Base-by-base conservation (phyloP, 1,140 invertebrate genomes). In the Chrysopa pallens region DNA sequence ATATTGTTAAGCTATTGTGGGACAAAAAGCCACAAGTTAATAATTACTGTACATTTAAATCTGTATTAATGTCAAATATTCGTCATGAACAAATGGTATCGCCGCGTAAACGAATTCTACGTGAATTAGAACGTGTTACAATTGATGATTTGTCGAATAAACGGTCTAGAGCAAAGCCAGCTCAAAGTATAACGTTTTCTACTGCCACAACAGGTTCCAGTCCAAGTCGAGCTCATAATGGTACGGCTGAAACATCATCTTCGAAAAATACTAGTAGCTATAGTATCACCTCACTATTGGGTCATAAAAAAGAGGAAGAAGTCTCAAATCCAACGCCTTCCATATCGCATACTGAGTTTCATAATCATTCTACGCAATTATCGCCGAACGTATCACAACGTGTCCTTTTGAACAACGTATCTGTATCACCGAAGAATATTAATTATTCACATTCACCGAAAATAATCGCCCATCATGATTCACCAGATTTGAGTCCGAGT, bases 211-310 rank as follows among this genome's bases (percentile, higher is more conserved):
- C 31, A 11, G 31, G 31, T 33, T 33, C 31, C 2, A 33, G 31
- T 33, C 31, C 31, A 12, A 9, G 31, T 4, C 31, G 31, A 4
- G 31, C 31, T 33, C 31, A 33, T 33, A 33, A 33, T 12, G 31
- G 31, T 9, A 33, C 8, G 8, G n/a, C 31, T 1, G 44, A 46
- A 14, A 37, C 58, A 36, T 48, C 64, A 6, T 61, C 59, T 5
- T 55, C 61, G 29, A 72, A 72, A 51, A 66, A 72, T 48, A 56
- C 73, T 36, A 77, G 76, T 53, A 80, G 74, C 47, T 81, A 81
- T 60, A 84, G 80, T 62, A 84, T 84, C 59, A 79, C 78, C 47
- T 82, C 80, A 46, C 63, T 84, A 51, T 60, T 84, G 43, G 77
- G 76, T 14, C 39, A 13, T 29, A 12, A 11, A 6, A 23, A 17